Evolutionary conservation across 2,888 invertebrate genomes (phyloP).

Genomic region (Zygaena filipendulae): DNA sequence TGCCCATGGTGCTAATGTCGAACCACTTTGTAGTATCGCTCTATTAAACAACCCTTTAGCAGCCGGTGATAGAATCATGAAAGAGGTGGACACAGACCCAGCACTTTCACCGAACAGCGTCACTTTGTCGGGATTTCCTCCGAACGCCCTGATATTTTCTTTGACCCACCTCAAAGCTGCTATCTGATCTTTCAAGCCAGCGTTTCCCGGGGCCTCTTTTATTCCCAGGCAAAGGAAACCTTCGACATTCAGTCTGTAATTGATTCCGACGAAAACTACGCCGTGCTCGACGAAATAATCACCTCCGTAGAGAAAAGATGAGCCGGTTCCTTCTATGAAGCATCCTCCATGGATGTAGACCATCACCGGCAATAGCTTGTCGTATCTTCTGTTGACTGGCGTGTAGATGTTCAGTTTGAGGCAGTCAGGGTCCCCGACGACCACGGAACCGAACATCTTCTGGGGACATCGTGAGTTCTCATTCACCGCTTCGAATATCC

Average conservation of each 20-base stretch:
- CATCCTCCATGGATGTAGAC: constrained; percentile 74
- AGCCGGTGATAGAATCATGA: constrained; percentile 38
- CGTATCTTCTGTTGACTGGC: constrained; percentile 26
- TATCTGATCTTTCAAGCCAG: constrained; percentile 66
- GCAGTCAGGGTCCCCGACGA: constrained; percentile 43
- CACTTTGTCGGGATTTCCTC: constrained; percentile 47
- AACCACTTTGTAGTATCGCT: constrained; percentile 51
- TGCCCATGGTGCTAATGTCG: constrained; percentile 47
- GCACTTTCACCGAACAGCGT: constrained; percentile 60
- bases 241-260: constrained; percentile 68
- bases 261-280: constrained; percentile 69
- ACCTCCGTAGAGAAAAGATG: constrained; percentile 69
- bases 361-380: constrained; percentile 63
- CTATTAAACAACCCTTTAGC: constrained; percentile 49
- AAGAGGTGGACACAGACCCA: constrained; percentile 49
- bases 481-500: constrained; percentile 43
- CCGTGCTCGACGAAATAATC: constrained; percentile 69
- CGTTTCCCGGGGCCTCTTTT: constrained; percentile 73
- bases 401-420: constrained; percentile 47
- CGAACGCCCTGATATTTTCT: constrained; percentile 44
- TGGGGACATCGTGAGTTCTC: constrained; percentile 53
- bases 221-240: constrained; percentile 73
- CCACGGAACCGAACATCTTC: constrained; percentile 27
- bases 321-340: constrained; percentile 69
- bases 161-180: constrained; percentile 51